phyloP scores from a whole-genome alignment of 2,113 vertebrate species.

The Albula goreensis region DNA sequence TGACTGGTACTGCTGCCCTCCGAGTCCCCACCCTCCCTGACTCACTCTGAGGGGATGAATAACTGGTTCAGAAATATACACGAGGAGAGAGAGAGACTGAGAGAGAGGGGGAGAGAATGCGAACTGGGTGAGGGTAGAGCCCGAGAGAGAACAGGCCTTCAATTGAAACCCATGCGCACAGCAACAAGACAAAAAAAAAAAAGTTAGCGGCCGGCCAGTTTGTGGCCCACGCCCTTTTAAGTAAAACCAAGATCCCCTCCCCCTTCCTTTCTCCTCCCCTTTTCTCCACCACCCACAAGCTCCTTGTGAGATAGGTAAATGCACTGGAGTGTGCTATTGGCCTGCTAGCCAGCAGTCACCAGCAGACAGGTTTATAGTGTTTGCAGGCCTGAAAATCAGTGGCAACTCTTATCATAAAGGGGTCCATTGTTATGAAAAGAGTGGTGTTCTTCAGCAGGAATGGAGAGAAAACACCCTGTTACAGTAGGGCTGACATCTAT shows the following conservation, averaged over 20 bases:
- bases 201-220: constrained; percentile 2
- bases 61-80: constrained; percentile 59
- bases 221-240: neutral
- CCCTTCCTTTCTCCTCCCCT: constrained; percentile 31
- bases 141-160: constrained; percentile 28
- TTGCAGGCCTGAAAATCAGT: constrained; percentile 60
- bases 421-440: constrained; percentile 59
- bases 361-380: constrained; percentile 59
- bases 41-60: constrained; percentile 71
- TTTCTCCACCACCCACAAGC: constrained; percentile 56
- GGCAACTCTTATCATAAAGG: constrained; percentile 64
- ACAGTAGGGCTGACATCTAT: constrained; percentile 30
- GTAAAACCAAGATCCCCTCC: constrained; percentile 21
- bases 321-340: constrained; percentile 21
- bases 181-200: neutral
- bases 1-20: constrained; percentile 76
- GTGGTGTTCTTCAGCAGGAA: constrained; percentile 45
- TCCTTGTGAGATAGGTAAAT: constrained; percentile 29
- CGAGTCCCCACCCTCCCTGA: constrained; percentile 72
- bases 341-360: constrained; percentile 36
- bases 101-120: constrained; percentile 29
- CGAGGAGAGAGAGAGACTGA: constrained; percentile 10
- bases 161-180: constrained; percentile 57
- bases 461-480: constrained; percentile 36
- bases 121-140: constrained; percentile 24